A percentile compares a stretch with the other conserved stretches of the same genome.
These are phyloP conservation scores for Euwallacea similis DNA, from an alignment of 1,140 invertebrate species.

Conservation along the genomic window DNA sequence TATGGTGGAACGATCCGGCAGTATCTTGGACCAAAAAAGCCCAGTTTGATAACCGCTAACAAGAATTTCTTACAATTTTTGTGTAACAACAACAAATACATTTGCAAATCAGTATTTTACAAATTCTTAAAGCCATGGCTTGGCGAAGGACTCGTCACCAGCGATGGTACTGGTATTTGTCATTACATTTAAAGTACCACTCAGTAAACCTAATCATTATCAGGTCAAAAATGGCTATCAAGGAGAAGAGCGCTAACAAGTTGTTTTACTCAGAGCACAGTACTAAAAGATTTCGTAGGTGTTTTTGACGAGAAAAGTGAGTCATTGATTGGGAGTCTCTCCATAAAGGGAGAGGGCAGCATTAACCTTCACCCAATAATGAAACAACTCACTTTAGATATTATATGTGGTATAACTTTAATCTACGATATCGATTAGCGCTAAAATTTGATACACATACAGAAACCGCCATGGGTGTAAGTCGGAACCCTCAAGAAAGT, in stretches of 20 bases:
- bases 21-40: constrained; percentile 28
- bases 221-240: constrained; percentile 31
- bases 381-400: constrained; percentile 18
- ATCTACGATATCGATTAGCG: no score
- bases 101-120: constrained; percentile 12
- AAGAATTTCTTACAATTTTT: constrained; percentile 24
- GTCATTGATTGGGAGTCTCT: neutral
- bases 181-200: no score
- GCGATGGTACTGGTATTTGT: neutral
- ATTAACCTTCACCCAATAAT: constrained; percentile 20
- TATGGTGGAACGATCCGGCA: constrained; percentile 6
- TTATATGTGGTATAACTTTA: constrained; percentile 27
- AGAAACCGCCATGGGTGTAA: constrained; percentile 32
- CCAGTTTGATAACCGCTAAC: constrained; percentile 13
- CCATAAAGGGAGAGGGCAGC: neutral
- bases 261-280: constrained; percentile 7
- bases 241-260: constrained; percentile 29
- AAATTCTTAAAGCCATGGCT: constrained; percentile 17
- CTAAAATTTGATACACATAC: no score
- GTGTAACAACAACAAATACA: constrained; percentile 10
- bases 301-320: constrained; percentile 23
- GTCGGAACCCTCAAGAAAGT: constrained; percentile 10
- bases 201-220: neutral
- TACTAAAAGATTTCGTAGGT: neutral
- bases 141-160: constrained; percentile 18